Percentiles rank a stretch among this genome's conserved stretches.
Evolutionary conservation across 2,113 vertebrate genomes (phyloP).

Genomic region (Calyptommatus sinebrachiatus): DNA sequence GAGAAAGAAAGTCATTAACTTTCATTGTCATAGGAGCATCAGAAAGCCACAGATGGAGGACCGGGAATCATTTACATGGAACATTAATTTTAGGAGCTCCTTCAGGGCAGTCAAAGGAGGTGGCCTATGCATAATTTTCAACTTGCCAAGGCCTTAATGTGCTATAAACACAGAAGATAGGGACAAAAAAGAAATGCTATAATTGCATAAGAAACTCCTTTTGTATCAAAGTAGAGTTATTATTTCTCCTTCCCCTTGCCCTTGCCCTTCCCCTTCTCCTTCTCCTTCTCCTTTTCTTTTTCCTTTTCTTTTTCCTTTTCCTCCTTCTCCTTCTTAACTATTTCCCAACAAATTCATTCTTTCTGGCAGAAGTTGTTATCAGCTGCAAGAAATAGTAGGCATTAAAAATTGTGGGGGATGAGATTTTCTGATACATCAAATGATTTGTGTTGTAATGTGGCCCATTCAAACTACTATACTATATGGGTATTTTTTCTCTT

Average conservation of each 20-base stretch:
- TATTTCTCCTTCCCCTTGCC: neutral
- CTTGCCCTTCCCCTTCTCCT: too few species aligned
- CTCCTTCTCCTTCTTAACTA: too few species aligned
- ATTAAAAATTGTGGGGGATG: slow-evolving; percentile 29
- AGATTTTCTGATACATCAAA: slow-evolving; percentile 25
- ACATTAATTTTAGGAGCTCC: slow-evolving; percentile 27
- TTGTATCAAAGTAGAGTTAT: slow-evolving; percentile 13
- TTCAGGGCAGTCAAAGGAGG: neutral
- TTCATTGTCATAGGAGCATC: slow-evolving; percentile 4
- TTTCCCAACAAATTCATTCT: slow-evolving; percentile 18
- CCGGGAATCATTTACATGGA: slow-evolving; percentile 11
- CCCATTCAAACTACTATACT: neutral
- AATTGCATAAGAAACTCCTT: slow-evolving; percentile 21
- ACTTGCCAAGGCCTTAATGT: slow-evolving; percentile 18
- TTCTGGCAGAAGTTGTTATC: slow-evolving; percentile 21
- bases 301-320: too few species aligned
- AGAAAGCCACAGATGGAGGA: slow-evolving; percentile 25
- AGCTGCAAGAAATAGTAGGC: neutral
- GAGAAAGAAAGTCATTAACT: slow-evolving; percentile 17
- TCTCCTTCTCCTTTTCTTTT: too few species aligned
- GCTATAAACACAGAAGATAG: slow-evolving; percentile 30
- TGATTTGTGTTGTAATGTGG: neutral
- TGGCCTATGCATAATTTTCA: slow-evolving; percentile 33
- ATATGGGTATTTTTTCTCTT: neutral
- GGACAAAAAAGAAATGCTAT: neutral